Conservation (phyloP, 92 coral and sea anemone species). For the Desmophyllum pertusum region DNA sequence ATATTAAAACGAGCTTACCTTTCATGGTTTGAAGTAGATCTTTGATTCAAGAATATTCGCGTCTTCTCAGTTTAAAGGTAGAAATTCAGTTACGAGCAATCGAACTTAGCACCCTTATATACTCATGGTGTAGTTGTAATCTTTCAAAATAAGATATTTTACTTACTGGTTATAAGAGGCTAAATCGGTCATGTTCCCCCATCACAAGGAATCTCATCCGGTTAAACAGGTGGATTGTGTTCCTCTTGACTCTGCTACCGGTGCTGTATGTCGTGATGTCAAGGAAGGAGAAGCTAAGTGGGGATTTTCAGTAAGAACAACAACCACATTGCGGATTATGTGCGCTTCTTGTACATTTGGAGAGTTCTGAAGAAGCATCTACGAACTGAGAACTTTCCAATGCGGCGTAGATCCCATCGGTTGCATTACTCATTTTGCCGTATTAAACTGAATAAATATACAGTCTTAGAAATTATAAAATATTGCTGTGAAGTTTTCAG, state of each 20-base stretch:
- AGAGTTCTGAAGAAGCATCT: not conserved
- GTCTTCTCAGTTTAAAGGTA: not conserved
- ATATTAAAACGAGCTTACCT: not conserved
- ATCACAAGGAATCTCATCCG: not conserved
- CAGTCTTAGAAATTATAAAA: not conserved
- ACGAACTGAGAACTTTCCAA: not conserved
- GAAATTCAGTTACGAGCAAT: not conserved
- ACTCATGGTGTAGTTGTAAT: not conserved
- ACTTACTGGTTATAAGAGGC: not conserved
- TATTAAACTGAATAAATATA: not conserved
- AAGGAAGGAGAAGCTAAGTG: not conserved
- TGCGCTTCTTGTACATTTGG: not conserved
- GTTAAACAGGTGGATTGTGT: slow-evolving; percentile 15
- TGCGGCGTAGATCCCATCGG: not conserved
- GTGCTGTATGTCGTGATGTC: not conserved
- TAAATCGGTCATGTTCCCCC: not conserved
- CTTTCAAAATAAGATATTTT: not conserved
- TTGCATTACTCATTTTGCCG: not conserved
- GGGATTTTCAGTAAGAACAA: not conserved
- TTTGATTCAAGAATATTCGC: not conserved
- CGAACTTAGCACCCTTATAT: not conserved
- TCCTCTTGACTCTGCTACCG: not conserved
- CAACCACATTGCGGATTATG: not conserved
- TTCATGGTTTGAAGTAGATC: not conserved
- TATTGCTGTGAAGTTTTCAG: not conserved